A percentile compares a stretch with the other conserved stretches of the same genome.
phyloP scores from a whole-genome alignment of 2,888 invertebrate species.

The Saturnia pavonia region DNA sequence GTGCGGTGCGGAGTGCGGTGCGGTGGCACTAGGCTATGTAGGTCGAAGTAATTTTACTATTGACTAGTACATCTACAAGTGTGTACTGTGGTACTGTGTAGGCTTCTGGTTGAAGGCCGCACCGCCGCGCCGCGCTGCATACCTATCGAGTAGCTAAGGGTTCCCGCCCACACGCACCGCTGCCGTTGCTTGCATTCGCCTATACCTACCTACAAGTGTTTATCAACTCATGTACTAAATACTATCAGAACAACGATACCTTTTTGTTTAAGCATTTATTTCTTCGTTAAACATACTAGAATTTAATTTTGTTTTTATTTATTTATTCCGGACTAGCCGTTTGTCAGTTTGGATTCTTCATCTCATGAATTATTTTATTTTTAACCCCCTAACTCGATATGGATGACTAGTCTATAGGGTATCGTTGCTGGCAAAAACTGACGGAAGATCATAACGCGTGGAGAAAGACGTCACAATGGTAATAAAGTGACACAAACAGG shows the following conservation, averaged over 20 bases:
- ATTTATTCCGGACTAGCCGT: too few species aligned
- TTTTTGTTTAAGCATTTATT: neutral
- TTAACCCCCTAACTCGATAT: too few species aligned
- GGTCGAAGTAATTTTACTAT: slow-evolving; percentile 10
- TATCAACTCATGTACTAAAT: neutral
- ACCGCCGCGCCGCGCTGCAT: neutral
- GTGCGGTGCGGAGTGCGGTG: neutral
- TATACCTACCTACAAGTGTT: neutral
- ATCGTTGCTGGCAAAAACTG: too few species aligned
- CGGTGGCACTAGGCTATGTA: neutral
- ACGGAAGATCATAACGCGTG: too few species aligned
- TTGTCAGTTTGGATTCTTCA: too few species aligned
- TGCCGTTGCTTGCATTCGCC: neutral
- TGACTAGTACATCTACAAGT: slow-evolving; percentile 15
- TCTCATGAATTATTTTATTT: too few species aligned
- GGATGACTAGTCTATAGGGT: too few species aligned
- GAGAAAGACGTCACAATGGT: too few species aligned
- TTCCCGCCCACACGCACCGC: slow-evolving; percentile 5
- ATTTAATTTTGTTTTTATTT: too few species aligned
- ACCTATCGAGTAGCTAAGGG: neutral
- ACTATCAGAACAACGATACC: neutral
- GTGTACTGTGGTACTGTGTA: slow-evolving; percentile 13
- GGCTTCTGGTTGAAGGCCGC: slow-evolving; percentile 9
- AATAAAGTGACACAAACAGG: too few species aligned
- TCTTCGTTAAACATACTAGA: too few species aligned